phyloP scores from a whole-genome alignment of 2,888 invertebrate species.

The Hyposoter dolosus region DNA sequence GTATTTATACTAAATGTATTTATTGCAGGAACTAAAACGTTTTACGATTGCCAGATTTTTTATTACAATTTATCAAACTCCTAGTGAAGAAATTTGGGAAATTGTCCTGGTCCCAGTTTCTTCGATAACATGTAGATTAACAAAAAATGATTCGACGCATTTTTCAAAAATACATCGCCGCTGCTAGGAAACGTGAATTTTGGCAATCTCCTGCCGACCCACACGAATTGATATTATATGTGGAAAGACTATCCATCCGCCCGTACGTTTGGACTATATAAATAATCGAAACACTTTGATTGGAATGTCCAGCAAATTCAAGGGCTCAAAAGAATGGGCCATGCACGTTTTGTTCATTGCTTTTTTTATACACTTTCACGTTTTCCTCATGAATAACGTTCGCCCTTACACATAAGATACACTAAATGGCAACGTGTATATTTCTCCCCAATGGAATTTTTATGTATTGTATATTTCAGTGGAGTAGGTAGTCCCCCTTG shows the following conservation, averaged over 20 bases:
- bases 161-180: too few relatives aligned
- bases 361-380: background rate
- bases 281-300: background rate
- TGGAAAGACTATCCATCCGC: too few relatives aligned
- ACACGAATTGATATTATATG: too few relatives aligned
- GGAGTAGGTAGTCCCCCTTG: background rate
- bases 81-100: too few relatives aligned
- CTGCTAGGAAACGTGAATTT: too few relatives aligned
- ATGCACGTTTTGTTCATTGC: background rate
- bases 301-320: background rate
- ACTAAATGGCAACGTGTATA: background rate
- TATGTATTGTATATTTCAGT: constrained; percentile 7
- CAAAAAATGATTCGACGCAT: too few relatives aligned
- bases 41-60: too few relatives aligned
- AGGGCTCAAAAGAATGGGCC: background rate
- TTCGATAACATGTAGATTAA: too few relatives aligned
- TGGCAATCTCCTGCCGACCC: too few relatives aligned
- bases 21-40: too few relatives aligned
- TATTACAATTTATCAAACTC: too few relatives aligned
- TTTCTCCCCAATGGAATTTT: background rate
- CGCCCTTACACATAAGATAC: background rate
- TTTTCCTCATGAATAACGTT: background rate
- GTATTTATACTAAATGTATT: background rate
- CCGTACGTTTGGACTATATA: background rate
- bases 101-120: too few relatives aligned